Conservation (phyloP, 2,888 invertebrate genomes). For the Branchellion lobata region DNA sequence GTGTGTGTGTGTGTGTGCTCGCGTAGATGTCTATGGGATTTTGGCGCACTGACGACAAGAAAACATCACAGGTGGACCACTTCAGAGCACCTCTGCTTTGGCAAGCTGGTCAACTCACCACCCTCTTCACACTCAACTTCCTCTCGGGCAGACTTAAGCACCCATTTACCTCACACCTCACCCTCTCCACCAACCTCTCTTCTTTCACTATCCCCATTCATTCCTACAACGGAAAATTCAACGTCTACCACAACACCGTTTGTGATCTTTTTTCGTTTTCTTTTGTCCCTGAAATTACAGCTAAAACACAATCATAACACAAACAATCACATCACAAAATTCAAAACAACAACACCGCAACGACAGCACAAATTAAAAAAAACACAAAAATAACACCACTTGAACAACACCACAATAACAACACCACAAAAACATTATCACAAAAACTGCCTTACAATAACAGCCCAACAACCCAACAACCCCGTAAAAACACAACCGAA, state of each 20-base stretch:
- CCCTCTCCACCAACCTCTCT: slow-evolving; percentile 75
- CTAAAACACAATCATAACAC: too few species aligned
- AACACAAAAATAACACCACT: neutral
- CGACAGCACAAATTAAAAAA: neutral
- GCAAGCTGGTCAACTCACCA: slow-evolving; percentile 67
- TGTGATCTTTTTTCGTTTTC: neutral
- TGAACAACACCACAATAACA: too few species aligned
- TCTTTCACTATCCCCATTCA: slow-evolving; percentile 72
- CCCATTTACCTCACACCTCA: slow-evolving; percentile 69
- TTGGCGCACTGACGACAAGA: too few species aligned
- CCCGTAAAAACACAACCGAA: too few species aligned
- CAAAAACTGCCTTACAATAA: neutral
- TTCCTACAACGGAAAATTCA: slow-evolving; percentile 74
- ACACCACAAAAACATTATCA: neutral
- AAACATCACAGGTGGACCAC: slow-evolving; percentile 64
- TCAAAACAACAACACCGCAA: neutral
- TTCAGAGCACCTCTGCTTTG: slow-evolving; percentile 68
- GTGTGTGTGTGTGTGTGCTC: neutral
- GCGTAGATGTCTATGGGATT: too few species aligned
- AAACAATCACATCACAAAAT: too few species aligned
- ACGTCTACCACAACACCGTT: slow-evolving; percentile 56
- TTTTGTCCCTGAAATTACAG: too few species aligned
- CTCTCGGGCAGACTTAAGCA: slow-evolving; percentile 65
- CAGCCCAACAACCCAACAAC: too few species aligned
- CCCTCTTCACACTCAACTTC: slow-evolving; percentile 63